Base-by-base conservation (phyloP, 1,140 invertebrate genomes). In the Aphelenchoides besseyi region DNA sequence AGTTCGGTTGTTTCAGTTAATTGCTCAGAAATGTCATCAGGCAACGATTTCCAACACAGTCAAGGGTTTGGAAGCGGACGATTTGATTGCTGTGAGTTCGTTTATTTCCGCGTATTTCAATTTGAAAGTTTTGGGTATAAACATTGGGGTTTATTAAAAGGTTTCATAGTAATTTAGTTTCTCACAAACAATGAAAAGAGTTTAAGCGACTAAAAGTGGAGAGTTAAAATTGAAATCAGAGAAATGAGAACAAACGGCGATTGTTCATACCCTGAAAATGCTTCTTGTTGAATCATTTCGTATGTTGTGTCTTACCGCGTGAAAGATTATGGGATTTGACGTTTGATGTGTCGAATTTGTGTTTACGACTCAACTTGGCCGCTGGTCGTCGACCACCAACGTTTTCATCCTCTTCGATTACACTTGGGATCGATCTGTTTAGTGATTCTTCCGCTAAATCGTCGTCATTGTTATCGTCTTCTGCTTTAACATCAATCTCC, bases 1-100 rank as follows among this genome's bases (percentile, higher is more conserved):
- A n/a, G 37, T 41, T 41, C 37, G 5, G 55, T 59, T 8, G 18
- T 59, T 59, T 59, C 55, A 59, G 55, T 23, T 59, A 8, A 8
- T 59, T 5, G 55, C 55, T 5, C 55, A 59, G 18, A 59, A 59
- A 18, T 59, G 55, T 23, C 5, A 59, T 5, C 5, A 33, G 23
- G 55, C 55, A 33, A 59, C 55, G 18, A 33, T 18, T 8, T 18
- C 5, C 5, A 23, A 5, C 5, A 33, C 5, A 8, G 5, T 33
- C 12, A 33, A 59, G 5, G 32, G 23, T 18, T 59, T 8, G 5
- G 32, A 18, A 8, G 32, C 55, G 26, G 55, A 59, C 5, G 55
- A 59, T 23, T 8, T 59, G 18, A 59, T 59, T 5, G 23, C 5
- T 5, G 55, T 59, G 41, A 48, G 41, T 48, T 48, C 41, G 41